Evolutionary conservation across 2,797 vertebrate genomes (phyloP), one percentile per base, ranked within the genome.

Genomic region (Orestias chungarensis): DNA sequence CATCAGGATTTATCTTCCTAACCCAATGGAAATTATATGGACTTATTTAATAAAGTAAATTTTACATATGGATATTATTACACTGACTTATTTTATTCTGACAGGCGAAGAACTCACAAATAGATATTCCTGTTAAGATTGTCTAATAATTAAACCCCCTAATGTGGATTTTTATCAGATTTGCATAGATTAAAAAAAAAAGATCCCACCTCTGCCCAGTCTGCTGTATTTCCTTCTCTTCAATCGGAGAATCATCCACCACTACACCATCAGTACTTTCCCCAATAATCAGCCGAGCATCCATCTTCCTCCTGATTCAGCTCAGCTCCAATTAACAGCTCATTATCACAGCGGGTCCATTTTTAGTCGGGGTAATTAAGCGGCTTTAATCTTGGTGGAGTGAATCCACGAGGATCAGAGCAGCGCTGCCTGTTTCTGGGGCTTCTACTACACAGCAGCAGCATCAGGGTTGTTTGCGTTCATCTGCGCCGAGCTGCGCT

Each of bases 181-280:
- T 27, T 50, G 66, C 17, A 49, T n/a, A 33, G n/a, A 59, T 27
- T 70, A 29, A 43, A 71, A 18, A 67, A 70, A 31, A 18, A 67
- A 70, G 31, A 84, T 72, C 90, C 81, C 79, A 95, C 95, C 95
- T 94, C 72, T 86, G 90, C 73, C 82, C 80, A 78, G 82, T 83
- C 70, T 89, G 85, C 67, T 71, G 89, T 50, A 83, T 85, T 35
- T 82, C 86, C 86, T 78, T 83, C 57, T 91, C 91, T 73, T 89
- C 89, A 73, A 80, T 62, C 15, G 86, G 83, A 75, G 88, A 86
- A 54, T 92, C 92, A 78, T 93, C 92, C 91, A 88, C 91, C 91
- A 87, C 84, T 79, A 90, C 92, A 81, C 86, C 92, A 47, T 94
- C 93, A 76, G 90, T 88, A 89, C 91, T 92, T 44, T 93, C 90